These are phyloP conservation scores for Lucilia sericata DNA, from an alignment of 1,140 invertebrate genomes.

Conservation along the genomic window DNA sequence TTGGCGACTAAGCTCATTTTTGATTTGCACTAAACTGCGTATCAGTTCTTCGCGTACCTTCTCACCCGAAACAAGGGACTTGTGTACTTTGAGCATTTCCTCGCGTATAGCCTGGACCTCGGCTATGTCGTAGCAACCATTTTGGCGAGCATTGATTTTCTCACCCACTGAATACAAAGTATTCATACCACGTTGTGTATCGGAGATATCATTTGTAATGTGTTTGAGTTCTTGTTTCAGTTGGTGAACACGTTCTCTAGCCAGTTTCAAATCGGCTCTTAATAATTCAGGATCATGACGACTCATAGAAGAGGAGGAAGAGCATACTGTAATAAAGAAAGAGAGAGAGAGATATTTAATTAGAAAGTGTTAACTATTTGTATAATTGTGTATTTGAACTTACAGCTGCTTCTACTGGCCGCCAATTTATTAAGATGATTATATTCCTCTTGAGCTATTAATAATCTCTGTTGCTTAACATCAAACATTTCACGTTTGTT, in stretches of 20 bases:
- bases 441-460: conserved; percentile 94
- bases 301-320: conserved; percentile 87
- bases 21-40: conserved; percentile 91
- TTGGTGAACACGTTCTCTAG: conserved; percentile 87
- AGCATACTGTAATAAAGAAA: conserved; percentile 80
- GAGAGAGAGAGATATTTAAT: not conserved
- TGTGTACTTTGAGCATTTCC: conserved; percentile 92
- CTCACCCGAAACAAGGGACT: conserved; percentile 83
- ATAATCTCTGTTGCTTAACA: conserved; percentile 93
- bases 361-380: not conserved
- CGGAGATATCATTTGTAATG: conserved; percentile 90
- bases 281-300: conserved; percentile 95
- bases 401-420: conserved; percentile 85
- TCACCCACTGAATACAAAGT: conserved; percentile 93
- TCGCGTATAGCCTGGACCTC: conserved; percentile 95
- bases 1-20: conserved; percentile 90
- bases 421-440: conserved; percentile 91
- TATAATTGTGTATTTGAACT: conserved; percentile 68
- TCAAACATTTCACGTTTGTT: conserved; percentile 97
- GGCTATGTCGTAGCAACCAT: conserved; percentile 89
- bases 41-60: conserved; percentile 94
- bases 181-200: conserved; percentile 91
- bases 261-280: conserved; percentile 90
- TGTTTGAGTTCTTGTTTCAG: conserved; percentile 92
- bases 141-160: conserved; percentile 85